Evolutionary conservation across 2,888 invertebrate species (phyloP).

Genomic region (Lasioglossum villosulum): DNA sequence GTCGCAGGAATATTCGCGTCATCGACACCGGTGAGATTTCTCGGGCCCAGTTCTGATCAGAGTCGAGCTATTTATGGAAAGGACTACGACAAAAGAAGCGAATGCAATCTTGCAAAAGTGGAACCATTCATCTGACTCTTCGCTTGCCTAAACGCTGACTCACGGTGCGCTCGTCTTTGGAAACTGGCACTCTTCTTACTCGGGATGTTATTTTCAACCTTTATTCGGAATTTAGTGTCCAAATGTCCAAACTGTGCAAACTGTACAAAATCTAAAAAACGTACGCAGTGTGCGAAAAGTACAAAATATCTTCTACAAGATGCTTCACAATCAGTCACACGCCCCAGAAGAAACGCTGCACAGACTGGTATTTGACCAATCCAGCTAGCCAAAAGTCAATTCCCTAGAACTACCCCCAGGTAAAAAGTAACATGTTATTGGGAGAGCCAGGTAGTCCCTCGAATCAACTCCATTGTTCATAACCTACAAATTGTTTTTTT

Average conservation of each 20-base stretch:
- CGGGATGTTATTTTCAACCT: neutral
- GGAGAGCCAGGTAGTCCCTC: too few species aligned
- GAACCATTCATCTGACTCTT: conserved; percentile 13
- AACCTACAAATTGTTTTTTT: too few species aligned
- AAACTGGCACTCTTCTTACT: neutral
- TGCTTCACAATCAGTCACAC: neutral
- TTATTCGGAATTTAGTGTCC: neutral
- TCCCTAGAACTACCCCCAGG: too few species aligned
- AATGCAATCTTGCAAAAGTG: neutral
- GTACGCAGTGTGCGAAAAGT: neutral
- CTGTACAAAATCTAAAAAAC: neutral
- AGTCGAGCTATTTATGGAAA: conserved; percentile 17
- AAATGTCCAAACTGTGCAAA: too few species aligned
- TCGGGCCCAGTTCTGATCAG: neutral
- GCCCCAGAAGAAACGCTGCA: too few species aligned
- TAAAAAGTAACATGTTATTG: too few species aligned
- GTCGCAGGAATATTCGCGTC: conserved; percentile 25
- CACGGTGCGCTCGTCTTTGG: neutral
- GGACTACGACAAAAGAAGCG: conserved; percentile 7
- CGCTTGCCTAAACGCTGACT: conserved; percentile 15
- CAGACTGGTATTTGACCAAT: too few species aligned
- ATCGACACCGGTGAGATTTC: conserved; percentile 35
- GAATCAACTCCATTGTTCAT: too few species aligned
- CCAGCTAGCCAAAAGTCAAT: too few species aligned
- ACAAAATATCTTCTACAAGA: neutral